Conservation (phyloP, 2,888 invertebrate species). For the Liodrosophila aerea region DNA sequence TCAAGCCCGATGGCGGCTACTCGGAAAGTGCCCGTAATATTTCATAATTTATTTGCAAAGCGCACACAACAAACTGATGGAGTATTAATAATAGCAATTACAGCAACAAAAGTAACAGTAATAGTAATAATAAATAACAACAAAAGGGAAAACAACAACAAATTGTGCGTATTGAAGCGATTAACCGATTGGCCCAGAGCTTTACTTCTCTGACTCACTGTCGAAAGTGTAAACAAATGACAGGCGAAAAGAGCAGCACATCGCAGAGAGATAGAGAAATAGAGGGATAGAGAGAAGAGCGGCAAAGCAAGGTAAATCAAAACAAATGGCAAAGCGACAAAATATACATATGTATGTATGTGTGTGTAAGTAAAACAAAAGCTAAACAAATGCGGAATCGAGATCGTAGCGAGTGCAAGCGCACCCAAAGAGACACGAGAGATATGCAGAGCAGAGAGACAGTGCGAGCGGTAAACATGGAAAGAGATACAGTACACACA, state of each 20-base stretch:
- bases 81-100: conserved; percentile 60
- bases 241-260: not conserved
- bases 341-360: too few species aligned
- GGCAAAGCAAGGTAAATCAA: conserved; percentile 10
- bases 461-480: not conserved
- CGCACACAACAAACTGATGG: conserved; percentile 46
- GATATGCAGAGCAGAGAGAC: not conserved
- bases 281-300: not conserved
- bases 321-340: conserved; percentile 1
- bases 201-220: conserved; percentile 36
- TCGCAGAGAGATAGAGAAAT: not conserved
- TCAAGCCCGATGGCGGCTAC: conserved; percentile 16
- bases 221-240: conserved; percentile 13
- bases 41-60: conserved; percentile 64
- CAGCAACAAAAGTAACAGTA: conserved; percentile 13
- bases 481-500: not conserved
- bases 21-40: conserved; percentile 39
- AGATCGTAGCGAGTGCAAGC: conserved; percentile 40
- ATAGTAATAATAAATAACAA: not conserved
- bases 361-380: conserved; percentile 4
- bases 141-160: conserved; percentile 1
- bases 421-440: conserved; percentile 17
- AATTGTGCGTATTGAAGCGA: conserved; percentile 34
- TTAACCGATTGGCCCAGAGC: conserved; percentile 32
- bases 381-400: conserved; percentile 18